Evolutionary conservation across 2,797 vertebrate genomes (phyloP).

Genomic region (Macropodus opercularis): DNA sequence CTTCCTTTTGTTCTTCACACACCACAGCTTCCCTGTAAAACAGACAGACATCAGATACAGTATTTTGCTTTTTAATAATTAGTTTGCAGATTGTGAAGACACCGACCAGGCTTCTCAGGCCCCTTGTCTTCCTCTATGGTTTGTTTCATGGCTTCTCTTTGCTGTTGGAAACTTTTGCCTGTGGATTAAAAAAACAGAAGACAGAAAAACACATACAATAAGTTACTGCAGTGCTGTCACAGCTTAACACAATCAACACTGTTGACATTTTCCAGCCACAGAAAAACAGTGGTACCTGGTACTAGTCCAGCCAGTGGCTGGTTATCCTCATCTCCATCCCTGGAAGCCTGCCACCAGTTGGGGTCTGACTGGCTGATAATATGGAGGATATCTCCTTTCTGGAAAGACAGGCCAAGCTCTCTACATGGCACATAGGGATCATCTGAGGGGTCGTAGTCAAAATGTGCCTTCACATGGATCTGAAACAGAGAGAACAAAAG

Average conservation of each 20-base stretch:
- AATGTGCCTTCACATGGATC: slow-evolving; percentile 96
- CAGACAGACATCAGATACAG: not conserved
- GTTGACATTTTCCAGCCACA: not conserved
- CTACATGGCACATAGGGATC: slow-evolving; percentile 96
- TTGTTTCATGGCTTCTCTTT: slow-evolving; percentile 98
- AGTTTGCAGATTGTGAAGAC: not conserved
- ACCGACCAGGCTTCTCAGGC: slow-evolving; percentile 86
- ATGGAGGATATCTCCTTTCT: slow-evolving; percentile 98
- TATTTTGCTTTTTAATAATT: not conserved
- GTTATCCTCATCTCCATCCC: slow-evolving; percentile 97
- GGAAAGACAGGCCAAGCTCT: slow-evolving; percentile 95
- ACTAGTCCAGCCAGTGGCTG: slow-evolving; percentile 95
- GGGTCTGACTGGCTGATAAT: slow-evolving; percentile 98
- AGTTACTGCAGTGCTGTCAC: too few relatives aligned
- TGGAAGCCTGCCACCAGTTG: slow-evolving; percentile 99
- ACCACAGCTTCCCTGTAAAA: slow-evolving; percentile 94
- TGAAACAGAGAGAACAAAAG: slow-evolving; percentile 52
- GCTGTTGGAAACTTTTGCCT: slow-evolving; percentile 98
- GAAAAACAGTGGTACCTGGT: slow-evolving; percentile 83
- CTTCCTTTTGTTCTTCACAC: slow-evolving; percentile 98
- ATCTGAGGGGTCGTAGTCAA: slow-evolving; percentile 97
- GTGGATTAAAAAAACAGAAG: slow-evolving; percentile 9
- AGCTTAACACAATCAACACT: not conserved
- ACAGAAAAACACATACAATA: not conserved
- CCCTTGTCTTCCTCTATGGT: slow-evolving; percentile 95